phyloP scores from a whole-genome alignment of 2,113 vertebrate genomes.

The Nematolebias whitei region DNA sequence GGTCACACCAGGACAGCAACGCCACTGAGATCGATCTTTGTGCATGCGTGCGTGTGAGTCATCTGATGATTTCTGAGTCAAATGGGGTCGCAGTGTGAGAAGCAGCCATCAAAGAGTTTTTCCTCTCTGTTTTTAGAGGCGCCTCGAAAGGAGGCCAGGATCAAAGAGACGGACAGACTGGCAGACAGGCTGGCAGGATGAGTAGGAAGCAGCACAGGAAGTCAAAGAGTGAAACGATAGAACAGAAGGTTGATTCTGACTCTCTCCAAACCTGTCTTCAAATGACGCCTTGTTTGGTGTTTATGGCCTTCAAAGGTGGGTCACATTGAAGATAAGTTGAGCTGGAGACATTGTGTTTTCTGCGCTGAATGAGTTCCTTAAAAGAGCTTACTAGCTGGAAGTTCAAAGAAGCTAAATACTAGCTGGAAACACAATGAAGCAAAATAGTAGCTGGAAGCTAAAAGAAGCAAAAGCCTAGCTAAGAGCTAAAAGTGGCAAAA shows the following conservation, averaged over 20 bases:
- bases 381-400: too few relatives aligned
- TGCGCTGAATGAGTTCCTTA: too few relatives aligned
- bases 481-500: too few relatives aligned
- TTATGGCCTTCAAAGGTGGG: not conserved
- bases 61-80: conserved; percentile 66
- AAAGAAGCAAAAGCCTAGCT: too few relatives aligned
- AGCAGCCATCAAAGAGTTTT: conserved; percentile 70
- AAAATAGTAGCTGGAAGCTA: too few relatives aligned
- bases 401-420: too few relatives aligned
- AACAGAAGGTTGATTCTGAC: conserved; percentile 27
- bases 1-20: conserved; percentile 61
- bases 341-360: too few relatives aligned
- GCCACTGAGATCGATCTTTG: conserved; percentile 58
- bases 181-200: conserved; percentile 43
- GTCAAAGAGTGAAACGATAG: conserved; percentile 28
- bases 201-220: conserved; percentile 41
- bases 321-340: too few relatives aligned
- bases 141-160: conserved; percentile 66
- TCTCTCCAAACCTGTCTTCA: conserved; percentile 17
- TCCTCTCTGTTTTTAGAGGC: conserved; percentile 70
- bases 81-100: conserved; percentile 71
- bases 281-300: conserved; percentile 7
- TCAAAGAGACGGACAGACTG: conserved; percentile 61
- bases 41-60: conserved; percentile 49
- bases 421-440: too few relatives aligned